A percentile compares a stretch with the other conserved stretches of the same genome.
Evolutionary conservation across 92 coral and sea anemone species (phyloP).

Genomic region (Parazoanthus darwini): DNA sequence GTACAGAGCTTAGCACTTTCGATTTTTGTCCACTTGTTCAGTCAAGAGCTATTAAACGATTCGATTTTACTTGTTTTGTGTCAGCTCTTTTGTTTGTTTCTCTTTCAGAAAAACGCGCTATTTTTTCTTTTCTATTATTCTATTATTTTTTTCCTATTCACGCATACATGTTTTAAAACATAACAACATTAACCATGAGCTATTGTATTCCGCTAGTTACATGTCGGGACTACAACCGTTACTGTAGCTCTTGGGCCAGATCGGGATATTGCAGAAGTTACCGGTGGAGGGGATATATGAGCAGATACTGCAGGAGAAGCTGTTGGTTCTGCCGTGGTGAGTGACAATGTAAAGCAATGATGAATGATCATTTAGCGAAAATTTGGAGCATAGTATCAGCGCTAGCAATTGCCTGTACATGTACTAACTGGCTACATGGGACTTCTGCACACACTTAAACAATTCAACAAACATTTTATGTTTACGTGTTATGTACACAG

Average conservation of each 20-base stretch:
- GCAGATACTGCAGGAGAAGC: constrained; percentile 33
- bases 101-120: no score
- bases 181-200: neutral
- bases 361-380: no score
- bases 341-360: neutral
- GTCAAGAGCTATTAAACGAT: no score
- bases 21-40: no score
- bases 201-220: neutral
- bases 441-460: no score
- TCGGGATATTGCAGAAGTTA: constrained; percentile 23
- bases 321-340: constrained; percentile 47
- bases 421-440: no score
- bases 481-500: no score
- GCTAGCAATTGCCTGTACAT: no score
- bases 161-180: neutral
- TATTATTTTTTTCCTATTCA: neutral
- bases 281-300: constrained; percentile 35
- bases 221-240: constrained; percentile 9
- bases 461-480: no score
- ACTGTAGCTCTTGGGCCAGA: constrained; percentile 32
- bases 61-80: neutral
- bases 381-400: no score
- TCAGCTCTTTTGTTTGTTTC: no score
- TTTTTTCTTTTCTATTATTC: neutral
- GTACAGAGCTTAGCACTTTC: no score